phyloP scores from a whole-genome alignment of 2,797 vertebrate genomes.

The Poeciliopsis gracilis region DNA sequence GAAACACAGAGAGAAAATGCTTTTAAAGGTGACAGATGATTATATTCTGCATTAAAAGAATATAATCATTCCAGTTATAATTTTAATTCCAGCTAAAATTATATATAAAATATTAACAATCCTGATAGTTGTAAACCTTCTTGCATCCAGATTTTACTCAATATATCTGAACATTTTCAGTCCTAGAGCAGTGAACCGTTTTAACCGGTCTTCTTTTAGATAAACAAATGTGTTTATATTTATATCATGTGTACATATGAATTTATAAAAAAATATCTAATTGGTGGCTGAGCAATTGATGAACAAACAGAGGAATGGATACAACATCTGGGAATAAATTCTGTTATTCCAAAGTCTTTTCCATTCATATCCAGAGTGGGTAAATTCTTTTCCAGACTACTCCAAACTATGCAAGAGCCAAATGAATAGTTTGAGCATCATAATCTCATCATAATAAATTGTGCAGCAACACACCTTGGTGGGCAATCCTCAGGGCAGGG shows the following conservation, averaged over 20 bases:
- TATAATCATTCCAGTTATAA: too few species aligned
- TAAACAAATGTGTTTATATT: too few species aligned
- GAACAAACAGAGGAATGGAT: not conserved
- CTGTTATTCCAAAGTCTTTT: not conserved
- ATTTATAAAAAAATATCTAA: not conserved
- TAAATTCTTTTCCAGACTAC: not conserved
- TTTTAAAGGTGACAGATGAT: not conserved
- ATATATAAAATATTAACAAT: too few species aligned
- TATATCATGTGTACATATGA: not conserved
- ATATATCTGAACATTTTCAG: too few species aligned
- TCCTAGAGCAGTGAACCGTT: too few species aligned
- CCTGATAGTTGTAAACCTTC: too few species aligned
- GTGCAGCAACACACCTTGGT: slow-evolving; percentile 71
- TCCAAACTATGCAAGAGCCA: not conserved
- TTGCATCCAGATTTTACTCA: too few species aligned
- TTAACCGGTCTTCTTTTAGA: too few species aligned
- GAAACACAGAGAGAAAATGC: not conserved
- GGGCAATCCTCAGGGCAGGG: slow-evolving; percentile 98
- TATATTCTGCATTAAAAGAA: too few species aligned
- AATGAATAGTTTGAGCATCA: not conserved
- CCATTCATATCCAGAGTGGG: not conserved
- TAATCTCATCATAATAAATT: not conserved
- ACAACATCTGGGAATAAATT: not conserved
- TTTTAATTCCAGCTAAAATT: not conserved
- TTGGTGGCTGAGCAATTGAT: not conserved